Conservation (phyloP, 2,113 vertebrate species). For the Serinus canaria region DNA sequence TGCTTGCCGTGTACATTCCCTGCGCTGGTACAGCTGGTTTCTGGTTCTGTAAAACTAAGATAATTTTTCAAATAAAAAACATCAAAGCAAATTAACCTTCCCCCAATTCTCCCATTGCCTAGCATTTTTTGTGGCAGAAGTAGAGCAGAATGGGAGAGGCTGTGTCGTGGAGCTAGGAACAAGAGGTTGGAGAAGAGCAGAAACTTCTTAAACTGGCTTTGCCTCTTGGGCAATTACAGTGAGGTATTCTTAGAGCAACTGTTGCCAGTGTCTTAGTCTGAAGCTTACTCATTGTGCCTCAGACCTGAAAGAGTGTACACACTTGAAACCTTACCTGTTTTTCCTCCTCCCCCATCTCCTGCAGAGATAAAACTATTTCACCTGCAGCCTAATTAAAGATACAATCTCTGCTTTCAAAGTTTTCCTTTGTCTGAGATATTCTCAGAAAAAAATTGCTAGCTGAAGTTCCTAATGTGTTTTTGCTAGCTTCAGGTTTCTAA, state of each 20-base stretch:
- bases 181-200: neutral
- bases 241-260: neutral
- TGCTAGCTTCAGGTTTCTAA: neutral
- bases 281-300: neutral
- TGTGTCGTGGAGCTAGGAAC: neutral
- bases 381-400: neutral
- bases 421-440: neutral
- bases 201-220: neutral
- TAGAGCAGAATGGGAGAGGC: neutral
- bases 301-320: neutral
- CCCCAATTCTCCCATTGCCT: accelerated
- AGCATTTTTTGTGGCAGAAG: neutral
- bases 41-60: neutral
- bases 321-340: neutral
- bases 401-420: neutral
- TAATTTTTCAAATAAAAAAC: neutral
- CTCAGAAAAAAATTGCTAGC: neutral
- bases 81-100: neutral
- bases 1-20: neutral
- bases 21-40: neutral
- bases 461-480: neutral
- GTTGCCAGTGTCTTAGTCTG: neutral
- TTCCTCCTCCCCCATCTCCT: neutral
- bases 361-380: neutral
- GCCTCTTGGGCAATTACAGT: neutral